Evolutionary conservation across 2,113 vertebrate species (phyloP).

Genomic region (Peromyscus polionotus): DNA sequence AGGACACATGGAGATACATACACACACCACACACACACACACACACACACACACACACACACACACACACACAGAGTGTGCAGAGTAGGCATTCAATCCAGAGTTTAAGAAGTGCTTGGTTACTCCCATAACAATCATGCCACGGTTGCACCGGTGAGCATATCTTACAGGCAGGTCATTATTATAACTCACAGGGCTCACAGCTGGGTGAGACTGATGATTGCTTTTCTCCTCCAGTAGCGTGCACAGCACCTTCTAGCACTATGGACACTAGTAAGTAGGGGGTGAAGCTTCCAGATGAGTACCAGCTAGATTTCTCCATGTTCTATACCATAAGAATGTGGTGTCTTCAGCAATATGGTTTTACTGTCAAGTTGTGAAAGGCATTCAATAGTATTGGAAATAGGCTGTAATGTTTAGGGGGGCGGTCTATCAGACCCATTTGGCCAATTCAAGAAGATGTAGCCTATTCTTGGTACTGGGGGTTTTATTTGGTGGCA

Average conservation of each 20-base stretch:
- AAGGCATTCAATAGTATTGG: background rate
- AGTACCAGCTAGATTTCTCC: background rate
- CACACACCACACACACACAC: background rate
- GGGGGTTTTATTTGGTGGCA: background rate
- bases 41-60: background rate
- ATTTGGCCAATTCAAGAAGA: background rate
- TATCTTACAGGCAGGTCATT: background rate
- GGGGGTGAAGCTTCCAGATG: background rate
- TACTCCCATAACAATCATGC: background rate
- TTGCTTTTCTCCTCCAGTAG: background rate
- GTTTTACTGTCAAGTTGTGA: background rate
- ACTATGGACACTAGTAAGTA: background rate
- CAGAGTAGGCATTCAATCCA: background rate
- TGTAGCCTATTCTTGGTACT: background rate
- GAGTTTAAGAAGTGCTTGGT: background rate
- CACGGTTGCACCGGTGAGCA: background rate
- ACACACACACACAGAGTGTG: background rate
- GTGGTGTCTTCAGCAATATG: background rate
- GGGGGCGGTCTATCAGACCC: background rate
- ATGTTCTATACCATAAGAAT: background rate
- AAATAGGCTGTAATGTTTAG: background rate
- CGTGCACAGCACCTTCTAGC: background rate
- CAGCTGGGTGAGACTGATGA: background rate
- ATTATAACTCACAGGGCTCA: background rate
- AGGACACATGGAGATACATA: background rate